Conservation (phyloP, 64 coral and sea anemone genomes). For the Catalaphyllia jardinei region DNA sequence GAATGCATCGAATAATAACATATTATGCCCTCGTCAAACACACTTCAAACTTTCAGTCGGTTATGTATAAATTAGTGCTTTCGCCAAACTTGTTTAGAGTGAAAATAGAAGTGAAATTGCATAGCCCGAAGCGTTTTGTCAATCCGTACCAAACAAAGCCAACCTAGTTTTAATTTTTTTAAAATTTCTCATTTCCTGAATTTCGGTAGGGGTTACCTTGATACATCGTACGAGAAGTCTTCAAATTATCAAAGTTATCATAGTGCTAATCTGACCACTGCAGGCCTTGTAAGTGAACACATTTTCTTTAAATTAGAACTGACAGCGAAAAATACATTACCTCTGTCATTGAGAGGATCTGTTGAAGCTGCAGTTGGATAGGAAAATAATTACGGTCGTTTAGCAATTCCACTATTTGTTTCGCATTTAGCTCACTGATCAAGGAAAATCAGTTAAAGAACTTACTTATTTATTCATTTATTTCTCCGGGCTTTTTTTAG, state of each 20-base stretch:
- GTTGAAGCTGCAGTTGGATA: neutral
- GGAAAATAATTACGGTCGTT: neutral
- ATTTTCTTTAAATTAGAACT: neutral
- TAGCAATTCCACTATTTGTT: neutral
- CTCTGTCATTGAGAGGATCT: neutral
- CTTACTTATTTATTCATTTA: neutral
- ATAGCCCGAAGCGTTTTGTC: neutral
- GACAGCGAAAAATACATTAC: neutral
- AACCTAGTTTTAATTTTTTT: neutral
- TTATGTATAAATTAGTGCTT: neutral
- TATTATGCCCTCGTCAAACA: neutral
- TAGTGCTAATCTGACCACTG: neutral
- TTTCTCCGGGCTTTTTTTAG: neutral
- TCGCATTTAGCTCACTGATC: neutral
- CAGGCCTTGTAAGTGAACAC: neutral
- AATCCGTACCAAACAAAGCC: neutral
- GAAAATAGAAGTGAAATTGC: neutral
- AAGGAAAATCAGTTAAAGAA: neutral
- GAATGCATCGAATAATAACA: neutral
- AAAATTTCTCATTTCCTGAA: neutral
- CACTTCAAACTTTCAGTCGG: neutral
- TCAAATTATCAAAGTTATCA: neutral
- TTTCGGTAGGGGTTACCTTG: neutral
- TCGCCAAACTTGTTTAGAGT: neutral
- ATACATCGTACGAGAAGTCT: neutral